phyloP scores from a whole-genome alignment of 2,888 invertebrate genomes.

The Philereme transversata region DNA sequence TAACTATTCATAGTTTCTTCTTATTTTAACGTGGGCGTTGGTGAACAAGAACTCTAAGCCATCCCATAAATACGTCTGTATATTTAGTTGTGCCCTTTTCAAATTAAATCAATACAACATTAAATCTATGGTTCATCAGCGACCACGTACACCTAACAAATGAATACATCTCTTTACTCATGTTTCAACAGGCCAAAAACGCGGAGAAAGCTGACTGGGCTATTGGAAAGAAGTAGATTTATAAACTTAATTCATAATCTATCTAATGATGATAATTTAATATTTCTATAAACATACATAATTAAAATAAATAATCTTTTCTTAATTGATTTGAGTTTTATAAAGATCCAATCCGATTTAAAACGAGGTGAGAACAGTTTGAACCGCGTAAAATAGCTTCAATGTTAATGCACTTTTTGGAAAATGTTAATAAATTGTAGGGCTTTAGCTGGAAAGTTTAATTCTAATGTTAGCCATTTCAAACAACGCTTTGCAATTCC shows the following conservation, averaged over 20 bases:
- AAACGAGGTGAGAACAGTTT: conserved; percentile 71
- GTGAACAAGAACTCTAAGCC: conserved; percentile 1
- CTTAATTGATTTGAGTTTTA: conserved; percentile 52
- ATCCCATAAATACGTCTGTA: not conserved
- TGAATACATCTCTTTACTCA: conserved; percentile 47
- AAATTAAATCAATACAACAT: not conserved
- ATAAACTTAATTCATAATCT: conserved; percentile 45
- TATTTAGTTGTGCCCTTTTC: not conserved
- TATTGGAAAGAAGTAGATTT: conserved; percentile 85
- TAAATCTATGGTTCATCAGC: conserved; percentile 6
- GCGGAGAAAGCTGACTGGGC: conserved; percentile 90
- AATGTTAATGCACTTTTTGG: conserved; percentile 34
- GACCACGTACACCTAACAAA: conserved; percentile 32
- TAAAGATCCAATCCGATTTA: conserved; percentile 47
- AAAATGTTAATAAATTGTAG: conserved; percentile 25
- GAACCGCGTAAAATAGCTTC: conserved; percentile 60
- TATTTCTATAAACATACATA: conserved; percentile 46
- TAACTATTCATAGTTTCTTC: conserved; percentile 11
- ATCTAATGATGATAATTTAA: conserved; percentile 57
- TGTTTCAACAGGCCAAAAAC: conserved; percentile 89
- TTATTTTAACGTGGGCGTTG: conserved; percentile 7
- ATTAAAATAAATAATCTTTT: conserved; percentile 53
- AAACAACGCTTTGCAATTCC: conserved; percentile 59
- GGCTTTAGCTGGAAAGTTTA: conserved; percentile 51
- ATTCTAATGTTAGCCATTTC: conserved; percentile 33